Conservation (phyloP, 2,797 vertebrate species). For the Sebastes glaucus region DNA sequence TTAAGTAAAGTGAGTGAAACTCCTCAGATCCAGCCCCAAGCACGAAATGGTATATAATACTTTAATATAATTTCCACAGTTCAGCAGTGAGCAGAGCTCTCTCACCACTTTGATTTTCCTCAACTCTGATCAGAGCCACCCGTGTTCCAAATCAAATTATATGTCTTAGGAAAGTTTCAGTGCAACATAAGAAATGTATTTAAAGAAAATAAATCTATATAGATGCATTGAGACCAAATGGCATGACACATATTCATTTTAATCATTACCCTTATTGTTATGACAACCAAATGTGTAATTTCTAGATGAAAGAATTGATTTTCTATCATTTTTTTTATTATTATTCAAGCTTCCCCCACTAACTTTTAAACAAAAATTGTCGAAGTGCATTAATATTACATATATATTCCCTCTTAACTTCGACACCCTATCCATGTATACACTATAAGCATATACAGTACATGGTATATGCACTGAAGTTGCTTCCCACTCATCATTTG, state of each 20-base stretch:
- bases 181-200: neutral
- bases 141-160: neutral
- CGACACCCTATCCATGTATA: neutral
- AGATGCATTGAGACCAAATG: neutral
- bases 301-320: neutral
- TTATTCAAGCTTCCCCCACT: neutral
- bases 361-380: neutral
- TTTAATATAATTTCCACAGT: neutral
- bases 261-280: neutral
- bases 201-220: neutral
- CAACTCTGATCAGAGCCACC: neutral
- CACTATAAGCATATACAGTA: neutral
- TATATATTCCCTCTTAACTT: neutral
- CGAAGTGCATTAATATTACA: neutral
- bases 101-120: constrained; percentile 1
- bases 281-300: neutral
- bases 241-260: neutral
- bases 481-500: neutral
- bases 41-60: neutral
- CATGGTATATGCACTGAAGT: neutral
- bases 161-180: neutral
- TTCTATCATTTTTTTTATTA: neutral
- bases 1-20: neutral
- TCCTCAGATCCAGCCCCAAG: neutral
- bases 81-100: neutral